Evolutionary conservation across 92 coral and sea anemone genomes (phyloP).

Genomic region (Zoanthus sansibaricus): DNA sequence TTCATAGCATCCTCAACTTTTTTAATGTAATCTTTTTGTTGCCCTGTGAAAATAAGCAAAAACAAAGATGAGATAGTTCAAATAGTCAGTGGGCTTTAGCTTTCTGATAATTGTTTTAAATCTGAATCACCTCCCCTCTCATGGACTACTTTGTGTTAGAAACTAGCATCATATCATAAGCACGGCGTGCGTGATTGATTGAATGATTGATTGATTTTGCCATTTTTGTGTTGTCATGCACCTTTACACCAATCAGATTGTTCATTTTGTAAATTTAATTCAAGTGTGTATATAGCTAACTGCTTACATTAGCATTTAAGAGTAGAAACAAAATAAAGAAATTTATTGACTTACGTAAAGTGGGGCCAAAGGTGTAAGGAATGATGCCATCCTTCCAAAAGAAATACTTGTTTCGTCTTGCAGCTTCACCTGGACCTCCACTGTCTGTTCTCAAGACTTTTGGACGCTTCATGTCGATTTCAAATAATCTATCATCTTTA

Average conservation of each 20-base stretch:
- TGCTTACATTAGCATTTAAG: not conserved
- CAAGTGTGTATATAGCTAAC: no score
- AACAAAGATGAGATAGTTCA: not conserved
- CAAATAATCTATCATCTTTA: conserved; percentile 6
- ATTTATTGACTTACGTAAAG: not conserved
- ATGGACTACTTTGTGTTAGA: not conserved
- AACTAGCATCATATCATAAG: not conserved
- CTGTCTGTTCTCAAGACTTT: not conserved
- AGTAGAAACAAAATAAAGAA: not conserved
- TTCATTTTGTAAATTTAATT: not conserved
- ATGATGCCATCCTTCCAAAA: conserved; percentile 15
- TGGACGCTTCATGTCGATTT: conserved; percentile 16
- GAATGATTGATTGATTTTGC: not conserved
- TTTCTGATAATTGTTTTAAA: not conserved
- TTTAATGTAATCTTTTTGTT: not conserved
- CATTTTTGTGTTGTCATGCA: not conserved
- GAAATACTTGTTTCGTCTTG: not conserved
- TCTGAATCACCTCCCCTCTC: not conserved
- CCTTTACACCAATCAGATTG: not conserved
- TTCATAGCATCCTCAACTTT: conserved; percentile 25
- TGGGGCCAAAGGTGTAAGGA: not conserved
- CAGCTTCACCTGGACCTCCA: not conserved
- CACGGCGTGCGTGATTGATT: not conserved
- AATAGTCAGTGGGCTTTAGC: not conserved
- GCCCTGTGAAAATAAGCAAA: not conserved